Base-by-base conservation (phyloP, 2,888 invertebrate species). In the Drosophila quinaria region DNA sequence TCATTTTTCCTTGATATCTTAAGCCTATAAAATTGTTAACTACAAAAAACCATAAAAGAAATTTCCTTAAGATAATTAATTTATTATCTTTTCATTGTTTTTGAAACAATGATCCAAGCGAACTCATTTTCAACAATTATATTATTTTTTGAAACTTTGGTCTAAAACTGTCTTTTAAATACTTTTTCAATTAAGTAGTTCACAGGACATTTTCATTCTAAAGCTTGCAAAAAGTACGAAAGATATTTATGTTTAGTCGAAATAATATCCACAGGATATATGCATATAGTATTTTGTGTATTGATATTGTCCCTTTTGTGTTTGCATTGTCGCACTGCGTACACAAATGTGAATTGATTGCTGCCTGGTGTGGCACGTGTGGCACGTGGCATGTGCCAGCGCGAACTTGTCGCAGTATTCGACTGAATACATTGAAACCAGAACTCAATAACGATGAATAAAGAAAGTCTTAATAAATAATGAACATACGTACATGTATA, bases 311-410 rank as follows among this genome's bases (percentile, higher is more conserved):
- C n/a, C 6, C 25, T 41, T 33, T 54, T 42, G 33, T 63, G 33
- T 56, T 56, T 56, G 49, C 47, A n/a, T 41, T 63, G 63, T 47
- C 35, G 47, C 47, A 60, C 17, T 47, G 52, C 58, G 54, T 52
- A 55, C 52, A 44, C 60, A 42, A 49, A 39, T 44, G 55, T 55
- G 56, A 56, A 68, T 56, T 67, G 67, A 67, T 62, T 62, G 62
- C 56, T 41, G 29, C 41, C 41, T 13, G 22, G 3, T 25, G 63
- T 55, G 63, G 47, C 55, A 55, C 55, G 33, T 51, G 68, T 33
- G 42, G 25, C 58, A 51, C 37, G 37, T 33, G 33, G 58, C 54
- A 47, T 39, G n/a, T 35, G 41, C 13, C 50, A 39, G 17, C 39
- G 37, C n/a, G 11, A 47, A 50, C 44, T 54, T 55, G 52, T 29